Evolutionary conservation across 2,888 invertebrate species (phyloP).

Genomic region (Tetragnatha montana): DNA sequence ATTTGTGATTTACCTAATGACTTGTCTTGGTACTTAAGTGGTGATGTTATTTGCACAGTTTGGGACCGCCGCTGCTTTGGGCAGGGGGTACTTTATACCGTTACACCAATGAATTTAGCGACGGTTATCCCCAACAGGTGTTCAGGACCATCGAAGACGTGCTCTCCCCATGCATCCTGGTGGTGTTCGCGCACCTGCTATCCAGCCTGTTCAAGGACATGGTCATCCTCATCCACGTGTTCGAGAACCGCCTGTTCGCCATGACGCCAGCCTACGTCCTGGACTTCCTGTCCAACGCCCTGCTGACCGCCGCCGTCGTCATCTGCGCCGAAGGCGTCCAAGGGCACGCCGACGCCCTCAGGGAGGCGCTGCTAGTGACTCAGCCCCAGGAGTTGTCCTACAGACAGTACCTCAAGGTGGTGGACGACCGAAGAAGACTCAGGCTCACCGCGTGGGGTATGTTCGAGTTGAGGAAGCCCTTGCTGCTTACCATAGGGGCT

Average conservation of each 20-base stretch:
- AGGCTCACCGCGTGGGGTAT: conserved; percentile 50
- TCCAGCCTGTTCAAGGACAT: conserved; percentile 54
- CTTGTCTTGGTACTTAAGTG: no score
- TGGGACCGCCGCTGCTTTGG: no score
- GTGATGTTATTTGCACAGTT: no score
- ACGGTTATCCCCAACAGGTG: background rate
- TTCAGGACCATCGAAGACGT: conserved; percentile 29
- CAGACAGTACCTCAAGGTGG: background rate
- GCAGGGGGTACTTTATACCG: no score
- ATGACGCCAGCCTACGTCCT: conserved; percentile 13
- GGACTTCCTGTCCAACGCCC: conserved; percentile 1
- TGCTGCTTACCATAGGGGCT: conserved; percentile 16
- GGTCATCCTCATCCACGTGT: conserved; percentile 11
- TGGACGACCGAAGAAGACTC: conserved; percentile 21
- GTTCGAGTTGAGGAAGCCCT: conserved; percentile 17
- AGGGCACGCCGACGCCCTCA: conserved; percentile 5
- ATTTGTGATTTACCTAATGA: no score
- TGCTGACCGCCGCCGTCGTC: background rate
- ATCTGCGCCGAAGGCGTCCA: conserved; percentile 22
- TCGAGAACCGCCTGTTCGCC: background rate
- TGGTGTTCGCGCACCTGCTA: conserved; percentile 33
- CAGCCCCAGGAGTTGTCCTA: background rate
- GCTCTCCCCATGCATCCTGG: conserved; percentile 19
- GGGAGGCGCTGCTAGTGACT: background rate
- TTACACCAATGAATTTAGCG: no score